A percentile compares a stretch with the other conserved stretches of the same genome.
phyloP scores from a whole-genome alignment of 1,140 invertebrate species.

The Drosophila mayri region DNA sequence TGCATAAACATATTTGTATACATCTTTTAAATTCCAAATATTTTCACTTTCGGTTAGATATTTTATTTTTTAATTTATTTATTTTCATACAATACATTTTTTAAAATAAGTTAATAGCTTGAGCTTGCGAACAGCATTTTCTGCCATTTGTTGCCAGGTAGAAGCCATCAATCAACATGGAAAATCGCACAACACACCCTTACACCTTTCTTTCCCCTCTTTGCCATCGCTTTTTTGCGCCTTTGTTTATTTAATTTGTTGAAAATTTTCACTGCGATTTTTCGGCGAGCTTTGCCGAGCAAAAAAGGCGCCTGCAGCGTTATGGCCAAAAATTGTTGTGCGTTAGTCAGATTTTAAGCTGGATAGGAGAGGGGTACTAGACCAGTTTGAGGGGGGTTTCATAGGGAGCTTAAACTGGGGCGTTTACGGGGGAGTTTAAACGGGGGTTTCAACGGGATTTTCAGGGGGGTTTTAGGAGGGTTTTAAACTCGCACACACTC shows the following conservation, averaged over 20 bases:
- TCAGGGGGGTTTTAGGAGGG: background rate
- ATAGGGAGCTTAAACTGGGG: constrained; percentile 2
- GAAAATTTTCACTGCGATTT: constrained; percentile 71
- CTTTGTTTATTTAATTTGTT: constrained; percentile 78
- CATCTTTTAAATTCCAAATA: too few species aligned
- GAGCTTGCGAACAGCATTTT: background rate
- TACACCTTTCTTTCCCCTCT: background rate
- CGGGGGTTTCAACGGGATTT: constrained; percentile 2
- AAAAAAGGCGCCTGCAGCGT: constrained; percentile 68
- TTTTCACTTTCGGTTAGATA: too few species aligned
- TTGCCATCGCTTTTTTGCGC: constrained; percentile 8
- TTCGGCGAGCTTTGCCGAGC: constrained; percentile 40
- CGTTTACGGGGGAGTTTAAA: background rate
- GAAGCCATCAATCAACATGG: constrained; percentile 45
- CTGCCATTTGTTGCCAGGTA: constrained; percentile 34
- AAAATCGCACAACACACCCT: constrained; percentile 6
- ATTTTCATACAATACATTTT: too few species aligned
- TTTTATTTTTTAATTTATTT: too few species aligned
- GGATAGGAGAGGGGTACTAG: background rate
- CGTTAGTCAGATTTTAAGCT: constrained; percentile 79
- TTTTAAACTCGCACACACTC: constrained; percentile 8
- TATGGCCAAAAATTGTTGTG: constrained; percentile 77
- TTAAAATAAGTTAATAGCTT: background rate
- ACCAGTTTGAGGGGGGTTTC: constrained; percentile 1
- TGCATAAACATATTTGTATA: background rate